These are phyloP conservation scores for Montipora capricornis DNA, from an alignment of 64 coral and sea anemone genomes.

Conservation along the genomic window DNA sequence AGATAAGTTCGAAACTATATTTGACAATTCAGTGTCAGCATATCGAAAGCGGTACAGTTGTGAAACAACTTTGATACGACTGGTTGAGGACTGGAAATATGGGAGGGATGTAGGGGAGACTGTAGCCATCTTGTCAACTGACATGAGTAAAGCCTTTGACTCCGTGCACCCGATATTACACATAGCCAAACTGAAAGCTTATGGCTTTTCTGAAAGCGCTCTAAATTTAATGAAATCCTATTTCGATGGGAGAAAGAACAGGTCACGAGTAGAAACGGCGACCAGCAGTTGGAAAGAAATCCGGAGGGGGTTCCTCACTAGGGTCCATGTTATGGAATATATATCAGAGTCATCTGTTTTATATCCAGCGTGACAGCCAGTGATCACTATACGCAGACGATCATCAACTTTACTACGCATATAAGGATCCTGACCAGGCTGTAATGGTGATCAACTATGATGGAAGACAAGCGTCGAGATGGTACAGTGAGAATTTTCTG, in stretches of 20 bases:
- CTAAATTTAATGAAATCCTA: slow-evolving; percentile 22
- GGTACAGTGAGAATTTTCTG: no score
- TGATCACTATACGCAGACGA: no score
- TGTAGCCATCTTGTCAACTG: slow-evolving; percentile 3
- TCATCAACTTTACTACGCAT: no score
- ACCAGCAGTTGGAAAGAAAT: neutral
- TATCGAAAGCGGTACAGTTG: neutral
- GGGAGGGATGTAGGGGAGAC: neutral
- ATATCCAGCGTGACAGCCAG: no score
- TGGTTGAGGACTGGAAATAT: slow-evolving; percentile 16
- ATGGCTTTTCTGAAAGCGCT: neutral
- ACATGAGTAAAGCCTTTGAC: slow-evolving; percentile 14
- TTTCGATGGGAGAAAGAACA: neutral
- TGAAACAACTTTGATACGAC: neutral
- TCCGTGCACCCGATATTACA: slow-evolving; percentile 3
- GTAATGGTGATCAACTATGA: no score
- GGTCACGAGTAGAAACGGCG: neutral
- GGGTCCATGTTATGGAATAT: no score
- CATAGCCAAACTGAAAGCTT: neutral
- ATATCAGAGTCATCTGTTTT: no score
- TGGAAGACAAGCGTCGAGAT: no score
- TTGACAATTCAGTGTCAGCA: neutral
- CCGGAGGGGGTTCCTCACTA: no score
- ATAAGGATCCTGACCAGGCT: no score
- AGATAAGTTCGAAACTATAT: neutral